A percentile compares a stretch with the other conserved stretches of the same genome.
Conservation (phyloP, 2,888 invertebrate species). For the Xylota segnis region DNA sequence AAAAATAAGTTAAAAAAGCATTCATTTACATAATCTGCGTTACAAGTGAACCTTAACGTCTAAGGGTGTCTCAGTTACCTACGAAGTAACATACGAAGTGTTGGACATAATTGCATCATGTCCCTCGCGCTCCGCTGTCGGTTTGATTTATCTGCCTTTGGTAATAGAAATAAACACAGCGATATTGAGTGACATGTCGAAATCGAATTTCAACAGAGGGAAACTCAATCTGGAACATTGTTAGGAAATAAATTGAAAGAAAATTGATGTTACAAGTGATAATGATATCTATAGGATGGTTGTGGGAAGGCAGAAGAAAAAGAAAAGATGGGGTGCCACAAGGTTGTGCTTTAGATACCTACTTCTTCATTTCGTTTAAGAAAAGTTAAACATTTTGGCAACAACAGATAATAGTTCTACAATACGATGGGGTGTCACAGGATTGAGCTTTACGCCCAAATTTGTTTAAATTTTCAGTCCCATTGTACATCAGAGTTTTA, state of each 20-base stretch:
- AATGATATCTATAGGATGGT: constrained; percentile 13
- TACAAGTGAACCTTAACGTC: constrained; percentile 28
- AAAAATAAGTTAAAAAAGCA: neutral
- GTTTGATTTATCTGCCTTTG: constrained; percentile 30
- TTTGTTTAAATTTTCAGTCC: neutral
- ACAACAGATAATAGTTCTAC: too few species aligned
- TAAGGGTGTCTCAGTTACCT: constrained; percentile 27
- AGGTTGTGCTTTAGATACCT: neutral
- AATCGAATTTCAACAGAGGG: constrained; percentile 34
- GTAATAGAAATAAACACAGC: constrained; percentile 11
- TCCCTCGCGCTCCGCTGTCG: neutral
- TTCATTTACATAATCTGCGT: constrained; percentile 12
- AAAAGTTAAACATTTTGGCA: too few species aligned
- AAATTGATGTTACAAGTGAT: constrained; percentile 60
- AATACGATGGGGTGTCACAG: constrained; percentile 7
- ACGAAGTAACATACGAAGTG: neutral
- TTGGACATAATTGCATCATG: constrained; percentile 8
- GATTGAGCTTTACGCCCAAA: neutral
- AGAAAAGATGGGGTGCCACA: neutral
- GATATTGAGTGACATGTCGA: constrained; percentile 17
- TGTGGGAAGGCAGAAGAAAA: neutral
- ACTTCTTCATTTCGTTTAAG: too few species aligned
- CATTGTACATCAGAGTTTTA: too few species aligned
- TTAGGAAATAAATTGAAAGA: constrained; percentile 68
- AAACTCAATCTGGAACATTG: constrained; percentile 51